Percentiles rank a stretch among this genome's conserved stretches.
These are phyloP conservation scores for Cisticola juncidis DNA, from an alignment of 2,113 vertebrate genomes.

Conservation along the genomic window DNA sequence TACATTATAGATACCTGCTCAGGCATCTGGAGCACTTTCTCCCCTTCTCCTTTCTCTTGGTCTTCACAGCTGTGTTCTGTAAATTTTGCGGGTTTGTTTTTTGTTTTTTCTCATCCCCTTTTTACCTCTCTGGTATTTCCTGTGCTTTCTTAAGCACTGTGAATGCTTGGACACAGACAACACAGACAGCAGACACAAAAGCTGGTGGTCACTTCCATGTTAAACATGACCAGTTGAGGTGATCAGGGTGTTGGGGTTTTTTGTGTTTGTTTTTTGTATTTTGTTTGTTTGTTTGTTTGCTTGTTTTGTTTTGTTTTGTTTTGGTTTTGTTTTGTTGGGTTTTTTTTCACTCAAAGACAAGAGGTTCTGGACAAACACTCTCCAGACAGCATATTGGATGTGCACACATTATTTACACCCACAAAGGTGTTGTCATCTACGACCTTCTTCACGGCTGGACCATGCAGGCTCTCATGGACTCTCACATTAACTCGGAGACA, in stretches of 20 bases:
- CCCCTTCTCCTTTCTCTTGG: neutral
- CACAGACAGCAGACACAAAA: neutral
- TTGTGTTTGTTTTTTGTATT: no score
- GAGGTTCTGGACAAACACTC: neutral
- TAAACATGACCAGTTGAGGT: neutral
- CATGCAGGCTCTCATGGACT: neutral
- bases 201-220: neutral
- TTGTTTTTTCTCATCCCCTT: neutral
- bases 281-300: no score
- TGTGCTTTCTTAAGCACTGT: neutral
- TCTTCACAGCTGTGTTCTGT: neutral
- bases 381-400: neutral
- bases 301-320: no score
- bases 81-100: fast-evolving
- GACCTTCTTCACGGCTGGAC: neutral
- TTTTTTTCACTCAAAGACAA: neutral
- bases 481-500: neutral
- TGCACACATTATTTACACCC: neutral
- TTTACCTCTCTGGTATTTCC: neutral
- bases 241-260: fast-evolving
- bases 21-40: neutral
- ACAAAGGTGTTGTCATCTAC: neutral
- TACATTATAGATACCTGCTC: neutral
- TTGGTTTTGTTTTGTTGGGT: no score
- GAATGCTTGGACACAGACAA: neutral